Percentiles rank a stretch among this genome's conserved stretches.
Evolutionary conservation across 1,140 invertebrate genomes (phyloP).

Genomic region (Pectinophora gossypiella): DNA sequence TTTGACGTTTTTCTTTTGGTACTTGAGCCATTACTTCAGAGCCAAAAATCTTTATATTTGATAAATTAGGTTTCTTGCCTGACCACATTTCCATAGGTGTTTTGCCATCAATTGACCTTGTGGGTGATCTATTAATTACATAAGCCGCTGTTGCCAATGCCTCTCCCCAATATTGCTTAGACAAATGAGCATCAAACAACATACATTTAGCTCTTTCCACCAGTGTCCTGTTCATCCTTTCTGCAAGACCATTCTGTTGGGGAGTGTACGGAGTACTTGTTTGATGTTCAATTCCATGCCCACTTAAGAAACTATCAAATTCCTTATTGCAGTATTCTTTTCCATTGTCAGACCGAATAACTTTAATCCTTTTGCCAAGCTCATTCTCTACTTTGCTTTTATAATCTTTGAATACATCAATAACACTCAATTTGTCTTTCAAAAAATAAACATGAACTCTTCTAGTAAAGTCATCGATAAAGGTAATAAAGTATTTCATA

Average conservation of each 20-base stretch:
- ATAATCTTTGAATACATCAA: too few species aligned
- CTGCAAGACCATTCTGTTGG: not conserved
- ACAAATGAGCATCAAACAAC: not conserved
- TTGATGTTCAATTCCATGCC: too few species aligned
- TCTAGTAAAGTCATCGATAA: not conserved
- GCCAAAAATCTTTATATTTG: not conserved
- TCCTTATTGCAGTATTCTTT: too few species aligned
- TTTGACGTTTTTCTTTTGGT: not conserved
- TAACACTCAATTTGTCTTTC: too few species aligned
- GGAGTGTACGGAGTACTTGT: conserved; percentile 3
- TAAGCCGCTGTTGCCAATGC: not conserved
- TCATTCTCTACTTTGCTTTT: too few species aligned
- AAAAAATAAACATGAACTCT: too few species aligned
- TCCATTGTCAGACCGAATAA: too few species aligned
- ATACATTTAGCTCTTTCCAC: not conserved
- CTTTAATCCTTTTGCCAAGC: too few species aligned
- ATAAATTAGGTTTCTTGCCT: not conserved
- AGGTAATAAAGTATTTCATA: not conserved
- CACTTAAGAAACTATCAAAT: too few species aligned
- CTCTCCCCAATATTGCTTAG: not conserved
- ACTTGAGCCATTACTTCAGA: not conserved
- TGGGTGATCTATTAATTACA: not conserved
- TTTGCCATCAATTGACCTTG: not conserved
- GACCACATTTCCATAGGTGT: not conserved
- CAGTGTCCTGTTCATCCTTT: not conserved